Percentiles rank a stretch among this genome's conserved stretches.
Conservation (phyloP, 2,888 invertebrate species). For the Melanotus villosus region DNA sequence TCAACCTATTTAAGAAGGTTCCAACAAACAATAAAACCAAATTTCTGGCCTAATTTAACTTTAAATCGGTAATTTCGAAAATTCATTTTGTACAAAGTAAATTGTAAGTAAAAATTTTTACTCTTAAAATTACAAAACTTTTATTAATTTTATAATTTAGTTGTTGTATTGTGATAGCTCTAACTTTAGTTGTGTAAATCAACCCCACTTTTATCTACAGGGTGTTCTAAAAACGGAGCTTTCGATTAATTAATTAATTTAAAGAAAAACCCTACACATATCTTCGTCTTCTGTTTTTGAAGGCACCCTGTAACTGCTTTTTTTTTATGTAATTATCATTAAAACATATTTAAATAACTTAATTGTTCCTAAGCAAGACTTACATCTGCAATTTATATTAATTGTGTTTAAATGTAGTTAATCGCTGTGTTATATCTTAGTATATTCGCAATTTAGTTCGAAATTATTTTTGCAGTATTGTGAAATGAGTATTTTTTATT, state of each 20-base stretch:
- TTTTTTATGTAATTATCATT: slow-evolving; percentile 12
- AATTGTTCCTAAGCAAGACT: slow-evolving; percentile 51
- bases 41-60: not conserved
- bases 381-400: slow-evolving; percentile 34
- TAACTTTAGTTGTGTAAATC: slow-evolving; percentile 2
- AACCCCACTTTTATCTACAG: not conserved
- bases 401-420: slow-evolving; percentile 33
- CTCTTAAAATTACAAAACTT: not conserved
- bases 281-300: not conserved
- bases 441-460: slow-evolving; percentile 24
- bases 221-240: not conserved
- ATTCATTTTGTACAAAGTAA: not conserved
- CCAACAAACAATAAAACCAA: not conserved
- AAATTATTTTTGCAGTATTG: slow-evolving; percentile 44
- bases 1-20: too few species aligned
- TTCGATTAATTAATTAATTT: too few species aligned
- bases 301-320: slow-evolving; percentile 12
- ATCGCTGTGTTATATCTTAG: slow-evolving; percentile 41
- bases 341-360: slow-evolving; percentile 34
- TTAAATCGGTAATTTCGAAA: too few species aligned
- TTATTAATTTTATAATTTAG: slow-evolving; percentile 12
- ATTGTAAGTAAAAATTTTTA: not conserved
- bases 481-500: slow-evolving; percentile 37
- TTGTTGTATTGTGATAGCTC: slow-evolving; percentile 41
- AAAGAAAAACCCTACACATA: too few species aligned